Percentiles rank a stretch among this genome's conserved stretches.
Evolutionary conservation across 1,140 invertebrate genomes (phyloP).

Genomic region (Drosophila watanabei): DNA sequence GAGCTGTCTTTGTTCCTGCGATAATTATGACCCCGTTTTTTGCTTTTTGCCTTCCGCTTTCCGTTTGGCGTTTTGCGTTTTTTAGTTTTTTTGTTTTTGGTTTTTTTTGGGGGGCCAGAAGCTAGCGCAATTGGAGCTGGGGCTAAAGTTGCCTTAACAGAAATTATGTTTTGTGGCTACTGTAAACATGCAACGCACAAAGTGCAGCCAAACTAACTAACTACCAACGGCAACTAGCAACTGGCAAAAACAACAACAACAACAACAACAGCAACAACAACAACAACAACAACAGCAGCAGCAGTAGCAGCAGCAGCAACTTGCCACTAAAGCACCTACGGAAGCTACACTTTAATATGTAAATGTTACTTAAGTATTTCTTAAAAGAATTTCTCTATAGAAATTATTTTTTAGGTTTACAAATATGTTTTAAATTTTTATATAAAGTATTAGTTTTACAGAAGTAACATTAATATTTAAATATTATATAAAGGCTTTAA

Average conservation of each 20-base stretch:
- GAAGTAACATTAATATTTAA: no score
- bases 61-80: constrained; percentile 6
- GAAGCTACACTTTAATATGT: background rate
- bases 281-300: background rate
- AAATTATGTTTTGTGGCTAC: constrained; percentile 82
- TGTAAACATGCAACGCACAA: constrained; percentile 80
- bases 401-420: background rate
- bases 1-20: constrained; percentile 44
- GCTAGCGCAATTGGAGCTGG: constrained; percentile 39
- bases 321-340: background rate
- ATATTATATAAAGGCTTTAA: no score
- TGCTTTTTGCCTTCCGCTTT: background rate
- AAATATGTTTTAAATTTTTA: background rate
- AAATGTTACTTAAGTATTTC: background rate
- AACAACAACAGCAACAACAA: background rate
- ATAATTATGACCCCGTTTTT: constrained; percentile 68
- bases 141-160: constrained; percentile 73
- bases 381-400: background rate
- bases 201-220: constrained; percentile 62
- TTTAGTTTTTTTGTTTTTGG: background rate
- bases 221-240: constrained; percentile 37
- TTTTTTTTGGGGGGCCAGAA: constrained; percentile 15
- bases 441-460: no score
- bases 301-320: background rate
- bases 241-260: background rate